A percentile compares a stretch with the other conserved stretches of the same genome.
Conservation (phyloP, 2,113 vertebrate genomes). For the Entomyzon cyanotis region DNA sequence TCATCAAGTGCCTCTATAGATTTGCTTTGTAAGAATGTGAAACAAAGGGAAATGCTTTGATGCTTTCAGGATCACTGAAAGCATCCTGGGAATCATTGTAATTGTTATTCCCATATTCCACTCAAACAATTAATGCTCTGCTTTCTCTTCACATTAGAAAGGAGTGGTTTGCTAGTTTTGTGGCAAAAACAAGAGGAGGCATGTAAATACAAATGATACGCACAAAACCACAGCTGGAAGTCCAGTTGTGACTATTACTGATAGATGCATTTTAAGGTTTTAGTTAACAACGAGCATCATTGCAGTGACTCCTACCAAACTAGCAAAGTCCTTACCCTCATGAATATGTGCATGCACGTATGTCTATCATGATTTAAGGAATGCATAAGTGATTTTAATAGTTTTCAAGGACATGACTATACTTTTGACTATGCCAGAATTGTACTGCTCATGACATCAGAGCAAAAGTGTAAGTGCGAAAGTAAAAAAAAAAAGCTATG, state of each 20-base stretch:
- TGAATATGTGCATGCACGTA: background rate
- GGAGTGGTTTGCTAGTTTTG: background rate
- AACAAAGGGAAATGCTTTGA: constrained; percentile 27
- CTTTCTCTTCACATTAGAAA: background rate
- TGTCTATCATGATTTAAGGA: background rate
- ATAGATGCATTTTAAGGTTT: background rate
- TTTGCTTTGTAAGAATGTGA: background rate
- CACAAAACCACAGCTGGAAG: background rate
- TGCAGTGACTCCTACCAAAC: background rate
- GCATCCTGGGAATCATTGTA: background rate
- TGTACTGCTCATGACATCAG: background rate
- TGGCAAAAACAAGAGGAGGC: background rate
- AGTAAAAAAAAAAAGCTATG: background rate
- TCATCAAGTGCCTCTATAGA: background rate
- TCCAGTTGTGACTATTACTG: background rate
- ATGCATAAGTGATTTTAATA: background rate
- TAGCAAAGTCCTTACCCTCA: background rate
- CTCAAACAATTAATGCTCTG: background rate
- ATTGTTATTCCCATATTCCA: background rate
- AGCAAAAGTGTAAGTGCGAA: background rate
- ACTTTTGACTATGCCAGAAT: background rate
- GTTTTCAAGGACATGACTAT: background rate
- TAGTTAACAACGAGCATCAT: background rate
- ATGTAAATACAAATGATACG: background rate
- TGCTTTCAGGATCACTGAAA: background rate